Conservation (phyloP, 2,888 invertebrate genomes). For the Cetonia aurata region DNA sequence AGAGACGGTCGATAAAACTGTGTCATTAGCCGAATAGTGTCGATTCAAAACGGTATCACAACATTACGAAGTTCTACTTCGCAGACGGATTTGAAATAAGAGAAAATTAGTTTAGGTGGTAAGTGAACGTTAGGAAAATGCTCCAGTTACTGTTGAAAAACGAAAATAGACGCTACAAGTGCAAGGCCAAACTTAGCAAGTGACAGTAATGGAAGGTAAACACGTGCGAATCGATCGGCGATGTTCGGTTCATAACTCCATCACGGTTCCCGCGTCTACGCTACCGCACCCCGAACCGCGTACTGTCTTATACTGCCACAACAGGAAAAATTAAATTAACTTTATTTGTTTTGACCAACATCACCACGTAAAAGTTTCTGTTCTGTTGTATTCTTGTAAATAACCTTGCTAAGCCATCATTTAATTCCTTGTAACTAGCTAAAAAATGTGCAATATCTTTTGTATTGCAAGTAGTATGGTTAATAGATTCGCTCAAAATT, state of each 20-base stretch:
- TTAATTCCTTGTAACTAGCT: too few relatives aligned
- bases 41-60: background rate
- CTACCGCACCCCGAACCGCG: conserved; percentile 29
- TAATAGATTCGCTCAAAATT: too few relatives aligned
- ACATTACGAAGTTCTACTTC: background rate
- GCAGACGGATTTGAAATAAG: conserved; percentile 10
- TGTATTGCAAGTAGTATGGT: too few relatives aligned
- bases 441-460: too few relatives aligned
- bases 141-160: background rate
- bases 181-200: conserved; percentile 5
- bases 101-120: conserved; percentile 6
- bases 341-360: conserved; percentile 7
- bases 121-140: background rate
- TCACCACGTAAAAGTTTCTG: conserved; percentile 9
- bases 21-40: conserved; percentile 6
- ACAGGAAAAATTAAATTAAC: conserved; percentile 29
- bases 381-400: background rate
- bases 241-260: conserved; percentile 22
- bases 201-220: conserved; percentile 24
- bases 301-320: conserved; percentile 22
- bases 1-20: conserved; percentile 19
- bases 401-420: too few relatives aligned
- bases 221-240: conserved; percentile 31
- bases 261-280: conserved; percentile 29
- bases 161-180: conserved; percentile 10